phyloP scores from a whole-genome alignment of 2,113 vertebrate species.

The Scopus umbretta region DNA sequence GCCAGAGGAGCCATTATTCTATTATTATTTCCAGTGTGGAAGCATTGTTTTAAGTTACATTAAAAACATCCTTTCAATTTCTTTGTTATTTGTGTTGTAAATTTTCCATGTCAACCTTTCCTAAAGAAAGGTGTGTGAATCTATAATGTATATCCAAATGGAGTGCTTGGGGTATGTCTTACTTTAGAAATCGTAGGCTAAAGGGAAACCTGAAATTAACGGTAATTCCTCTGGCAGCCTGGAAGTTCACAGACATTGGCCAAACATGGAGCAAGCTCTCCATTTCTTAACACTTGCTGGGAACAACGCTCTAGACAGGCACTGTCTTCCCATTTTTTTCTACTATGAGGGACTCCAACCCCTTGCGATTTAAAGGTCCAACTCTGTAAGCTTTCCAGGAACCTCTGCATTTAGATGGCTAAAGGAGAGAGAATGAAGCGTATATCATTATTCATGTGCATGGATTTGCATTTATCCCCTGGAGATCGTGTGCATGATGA shows the following conservation, averaged over 20 bases:
- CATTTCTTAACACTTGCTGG: neutral
- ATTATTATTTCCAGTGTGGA: conserved; percentile 50
- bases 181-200: neutral
- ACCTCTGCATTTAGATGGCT: neutral
- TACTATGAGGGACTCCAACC: neutral
- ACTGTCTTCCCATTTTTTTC: neutral
- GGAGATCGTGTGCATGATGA: neutral
- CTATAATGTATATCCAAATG: neutral
- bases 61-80: conserved; percentile 57
- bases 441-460: neutral
- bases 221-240: neutral
- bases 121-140: neutral
- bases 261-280: neutral
- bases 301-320: neutral
- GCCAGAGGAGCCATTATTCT: conserved; percentile 45
- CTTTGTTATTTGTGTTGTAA: conserved; percentile 17
- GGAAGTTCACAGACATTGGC: neutral
- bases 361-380: neutral
- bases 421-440: neutral
- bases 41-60: conserved; percentile 56
- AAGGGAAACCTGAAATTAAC: neutral
- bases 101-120: conserved; percentile 8
- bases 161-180: neutral
- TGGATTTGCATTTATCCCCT: neutral
- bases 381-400: neutral